Evolutionary conservation across 1,140 invertebrate species (phyloP), one percentile per base, ranked within the genome.

Genomic region (Drosophila erecta): DNA sequence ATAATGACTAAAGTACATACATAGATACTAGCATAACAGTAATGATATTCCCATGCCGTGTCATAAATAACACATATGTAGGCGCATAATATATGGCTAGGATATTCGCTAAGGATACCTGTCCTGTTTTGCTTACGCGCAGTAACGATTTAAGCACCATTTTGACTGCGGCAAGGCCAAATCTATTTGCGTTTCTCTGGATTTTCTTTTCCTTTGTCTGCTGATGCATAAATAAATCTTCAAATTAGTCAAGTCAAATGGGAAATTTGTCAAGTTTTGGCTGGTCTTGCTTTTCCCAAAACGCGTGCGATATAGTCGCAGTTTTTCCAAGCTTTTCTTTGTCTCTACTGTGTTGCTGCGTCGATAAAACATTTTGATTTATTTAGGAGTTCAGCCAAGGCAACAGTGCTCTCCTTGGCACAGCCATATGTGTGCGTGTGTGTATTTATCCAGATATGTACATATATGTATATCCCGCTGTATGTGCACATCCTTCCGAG

Each of bases 181-280:
- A 70, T 70, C 66, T 70, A 70, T 70, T 70, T 70, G 66, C 66
- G 66, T 70, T 70, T 47, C 66, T 49, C 35, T 70, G 41, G 64
- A 40, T 70, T 70, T 57, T 57, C 35, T 33, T 49, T 67, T 38
- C 33, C 11, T 38, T 69, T 69, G 50, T 70, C 15, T 70, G 50
- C 65, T 70, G 64, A 70, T 70, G 66, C 66, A 70, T 70, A 70
- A 70, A 70, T 70, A 70, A 70, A 50, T 73, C 57, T 61, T 51
- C 64, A 70, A 77, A 78, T 72, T 78, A 72, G 76, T 78, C 66
- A 78, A 65, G 66, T 78, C 66, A 35, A 46, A 65, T 64, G 74
- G 54, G 56, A 71, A 44, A 59, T 79, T 54, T 75, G 59, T 46
- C 70, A 65, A 47, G 46, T 69, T 70, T 41, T 24, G 27, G 41